A percentile compares a stretch with the other conserved stretches of the same genome.
phyloP scores from a whole-genome alignment of 2,888 invertebrate genomes.

The Asteroscopus sphinx region DNA sequence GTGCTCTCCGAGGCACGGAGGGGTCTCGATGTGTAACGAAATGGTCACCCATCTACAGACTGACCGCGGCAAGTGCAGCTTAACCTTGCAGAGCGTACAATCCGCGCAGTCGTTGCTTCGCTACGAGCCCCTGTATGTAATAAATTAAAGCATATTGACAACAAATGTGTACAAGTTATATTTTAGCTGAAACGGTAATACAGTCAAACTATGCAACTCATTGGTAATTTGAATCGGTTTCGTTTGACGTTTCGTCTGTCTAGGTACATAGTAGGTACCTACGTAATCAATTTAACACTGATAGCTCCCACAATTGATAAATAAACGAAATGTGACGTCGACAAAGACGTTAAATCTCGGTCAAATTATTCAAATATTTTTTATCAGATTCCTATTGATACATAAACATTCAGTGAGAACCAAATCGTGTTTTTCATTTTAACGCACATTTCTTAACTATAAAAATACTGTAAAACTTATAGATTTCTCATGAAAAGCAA shows the following conservation, averaged over 20 bases:
- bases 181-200: background rate
- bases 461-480: conserved; percentile 12
- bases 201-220: conserved; percentile 2
- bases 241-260: background rate
- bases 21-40: too few relatives aligned
- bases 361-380: conserved; percentile 32
- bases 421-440: conserved; percentile 23
- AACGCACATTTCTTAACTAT: conserved; percentile 12
- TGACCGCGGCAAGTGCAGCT: too few relatives aligned
- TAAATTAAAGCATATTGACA: background rate
- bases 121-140: too few relatives aligned
- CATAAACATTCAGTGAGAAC: conserved; percentile 42
- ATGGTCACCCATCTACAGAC: too few relatives aligned
- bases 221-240: background rate
- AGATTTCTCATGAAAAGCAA: conserved; percentile 41
- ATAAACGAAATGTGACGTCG: background rate
- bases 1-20: too few relatives aligned
- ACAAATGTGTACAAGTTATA: background rate
- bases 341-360: conserved; percentile 10
- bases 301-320: too few relatives aligned
- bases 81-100: too few relatives aligned
- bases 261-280: background rate
- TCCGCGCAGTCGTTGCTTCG: too few relatives aligned
- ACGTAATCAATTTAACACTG: too few relatives aligned
- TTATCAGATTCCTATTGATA: conserved; percentile 33